Percentiles rank a stretch among this genome's conserved stretches.
Evolutionary conservation across 2,113 vertebrate genomes (phyloP).

Genomic region (Hippoglossus stenolepis): DNA sequence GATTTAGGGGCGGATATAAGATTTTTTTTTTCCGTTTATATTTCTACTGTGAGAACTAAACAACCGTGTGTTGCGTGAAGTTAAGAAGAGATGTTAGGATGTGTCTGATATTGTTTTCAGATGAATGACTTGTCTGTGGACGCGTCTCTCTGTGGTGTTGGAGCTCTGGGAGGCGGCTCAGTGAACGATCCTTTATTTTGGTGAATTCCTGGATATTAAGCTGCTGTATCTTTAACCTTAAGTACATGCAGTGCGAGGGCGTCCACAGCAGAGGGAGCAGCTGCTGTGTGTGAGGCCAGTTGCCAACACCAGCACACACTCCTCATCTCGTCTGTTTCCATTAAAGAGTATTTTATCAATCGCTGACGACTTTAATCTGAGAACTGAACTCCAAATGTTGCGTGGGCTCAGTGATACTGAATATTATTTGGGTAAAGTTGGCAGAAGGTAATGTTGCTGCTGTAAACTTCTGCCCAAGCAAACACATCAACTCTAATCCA

Average conservation of each 20-base stretch:
- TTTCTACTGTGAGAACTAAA: no score
- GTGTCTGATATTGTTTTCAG: no score
- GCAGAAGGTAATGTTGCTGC: neutral
- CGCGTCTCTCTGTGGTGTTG: no score
- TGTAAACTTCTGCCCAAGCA: neutral
- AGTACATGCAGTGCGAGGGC: conserved; percentile 32
- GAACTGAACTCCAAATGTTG: neutral
- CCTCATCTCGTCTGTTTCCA: neutral
- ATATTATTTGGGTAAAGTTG: neutral
- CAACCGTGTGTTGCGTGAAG: no score
- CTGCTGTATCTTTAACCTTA: neutral
- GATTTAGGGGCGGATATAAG: no score
- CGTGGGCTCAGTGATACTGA: neutral
- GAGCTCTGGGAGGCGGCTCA: no score
- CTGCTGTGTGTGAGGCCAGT: conserved; percentile 12
- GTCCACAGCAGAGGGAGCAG: conserved; percentile 59
- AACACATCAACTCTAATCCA: neutral
- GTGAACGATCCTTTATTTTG: no score
- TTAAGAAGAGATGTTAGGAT: no score
- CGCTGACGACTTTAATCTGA: neutral
- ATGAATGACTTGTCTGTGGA: no score
- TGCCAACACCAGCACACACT: neutral
- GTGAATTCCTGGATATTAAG: neutral
- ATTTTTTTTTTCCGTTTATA: no score
- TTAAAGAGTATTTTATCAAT: no score